Conservation (phyloP, 2,113 vertebrate genomes). For the Lucifuga dentata region DNA sequence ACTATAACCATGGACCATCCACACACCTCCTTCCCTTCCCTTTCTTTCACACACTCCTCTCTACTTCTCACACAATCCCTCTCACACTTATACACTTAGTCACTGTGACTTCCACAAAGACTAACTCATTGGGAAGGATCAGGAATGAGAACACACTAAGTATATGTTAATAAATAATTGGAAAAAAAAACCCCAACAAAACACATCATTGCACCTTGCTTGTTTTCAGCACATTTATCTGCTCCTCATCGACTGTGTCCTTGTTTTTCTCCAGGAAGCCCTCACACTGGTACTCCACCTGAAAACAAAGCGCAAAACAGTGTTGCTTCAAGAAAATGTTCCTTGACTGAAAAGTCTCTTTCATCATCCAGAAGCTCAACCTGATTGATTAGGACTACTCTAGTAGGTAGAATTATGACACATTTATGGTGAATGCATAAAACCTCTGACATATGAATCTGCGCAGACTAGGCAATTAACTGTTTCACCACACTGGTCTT, state of each 20-base stretch:
- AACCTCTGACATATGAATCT: background rate
- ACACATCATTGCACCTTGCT: constrained; percentile 90
- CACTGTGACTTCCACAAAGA: background rate
- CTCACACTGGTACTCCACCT: constrained; percentile 98
- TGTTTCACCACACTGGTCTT: background rate
- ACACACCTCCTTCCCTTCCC: no score
- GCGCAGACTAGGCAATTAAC: background rate
- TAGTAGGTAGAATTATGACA: constrained; percentile 9
- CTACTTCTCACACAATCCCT: no score
- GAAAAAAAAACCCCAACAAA: constrained; percentile 2
- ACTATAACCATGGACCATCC: no score
- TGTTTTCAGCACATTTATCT: constrained; percentile 93
- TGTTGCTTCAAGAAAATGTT: background rate
- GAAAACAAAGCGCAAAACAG: constrained; percentile 48
- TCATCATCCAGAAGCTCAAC: constrained; percentile 2
- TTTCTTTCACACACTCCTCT: no score
- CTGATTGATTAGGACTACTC: background rate
- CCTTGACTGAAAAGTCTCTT: constrained; percentile 7
- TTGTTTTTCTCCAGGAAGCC: constrained; percentile 99
- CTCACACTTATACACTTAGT: no score
- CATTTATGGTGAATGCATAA: background rate
- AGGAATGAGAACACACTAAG: background rate
- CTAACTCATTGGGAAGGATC: background rate
- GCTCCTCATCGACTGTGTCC: constrained; percentile 97
- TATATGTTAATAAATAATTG: background rate